phyloP scores from a whole-genome alignment of 2,888 invertebrate species.

The Malachius bipustulatus region DNA sequence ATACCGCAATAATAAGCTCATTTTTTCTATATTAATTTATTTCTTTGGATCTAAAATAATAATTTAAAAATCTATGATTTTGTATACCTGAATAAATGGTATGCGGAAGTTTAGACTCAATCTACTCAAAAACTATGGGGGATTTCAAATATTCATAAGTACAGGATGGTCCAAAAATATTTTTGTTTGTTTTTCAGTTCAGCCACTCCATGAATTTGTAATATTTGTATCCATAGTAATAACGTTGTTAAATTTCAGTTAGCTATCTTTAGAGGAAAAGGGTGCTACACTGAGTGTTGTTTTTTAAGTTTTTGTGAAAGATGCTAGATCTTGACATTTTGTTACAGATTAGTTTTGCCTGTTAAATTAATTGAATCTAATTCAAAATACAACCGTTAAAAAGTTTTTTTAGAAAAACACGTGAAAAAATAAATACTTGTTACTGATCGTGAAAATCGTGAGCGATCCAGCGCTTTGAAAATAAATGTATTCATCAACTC shows the following conservation, averaged over 20 bases:
- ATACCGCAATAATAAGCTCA: too few species aligned
- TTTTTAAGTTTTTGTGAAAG: slow-evolving; percentile 2
- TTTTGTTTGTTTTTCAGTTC: slow-evolving; percentile 1
- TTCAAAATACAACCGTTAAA: slow-evolving; percentile 1
- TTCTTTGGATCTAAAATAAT: too few species aligned
- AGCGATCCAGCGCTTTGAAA: background rate
- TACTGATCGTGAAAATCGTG: background rate
- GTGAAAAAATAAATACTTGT: background rate
- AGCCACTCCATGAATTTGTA: background rate
- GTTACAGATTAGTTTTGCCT: background rate
- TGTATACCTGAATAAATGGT: too few species aligned
- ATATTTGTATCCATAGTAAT: slow-evolving; percentile 2
- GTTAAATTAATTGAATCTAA: background rate
- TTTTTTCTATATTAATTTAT: too few species aligned
- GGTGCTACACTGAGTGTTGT: background rate
- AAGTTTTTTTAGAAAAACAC: background rate
- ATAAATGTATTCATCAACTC: slow-evolving; percentile 2
- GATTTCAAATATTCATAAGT: too few species aligned
- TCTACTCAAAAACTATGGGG: too few species aligned
- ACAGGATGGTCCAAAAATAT: slow-evolving; percentile 2
- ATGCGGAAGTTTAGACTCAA: too few species aligned
- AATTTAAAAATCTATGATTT: too few species aligned
- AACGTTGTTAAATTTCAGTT: slow-evolving; percentile 2
- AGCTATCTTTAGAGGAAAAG: background rate
- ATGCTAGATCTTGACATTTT: background rate